A percentile compares a stretch with the other conserved stretches of the same genome.
These are phyloP conservation scores for Tipula unca DNA, from an alignment of 2,888 invertebrate species.

Conservation along the genomic window DNA sequence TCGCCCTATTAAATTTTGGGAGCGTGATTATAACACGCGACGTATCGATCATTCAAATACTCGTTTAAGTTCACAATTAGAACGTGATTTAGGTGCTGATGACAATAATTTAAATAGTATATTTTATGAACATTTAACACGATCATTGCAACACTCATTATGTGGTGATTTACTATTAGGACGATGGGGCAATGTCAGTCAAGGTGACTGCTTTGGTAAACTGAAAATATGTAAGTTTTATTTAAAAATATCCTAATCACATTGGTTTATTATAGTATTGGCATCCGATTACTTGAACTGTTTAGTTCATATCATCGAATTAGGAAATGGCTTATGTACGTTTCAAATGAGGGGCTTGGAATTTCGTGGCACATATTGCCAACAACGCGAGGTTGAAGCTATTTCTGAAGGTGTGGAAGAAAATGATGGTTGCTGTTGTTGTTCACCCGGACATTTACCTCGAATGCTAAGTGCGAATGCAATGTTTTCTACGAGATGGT, in stretches of 20 bases:
- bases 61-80: constrained; percentile 86
- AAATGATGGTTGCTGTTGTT: constrained; percentile 91
- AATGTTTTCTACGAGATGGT: constrained; percentile 95
- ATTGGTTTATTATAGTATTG: constrained; percentile 54
- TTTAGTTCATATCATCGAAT: constrained; percentile 92
- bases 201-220: constrained; percentile 87
- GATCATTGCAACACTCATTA: constrained; percentile 90
- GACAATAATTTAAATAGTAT: constrained; percentile 98
- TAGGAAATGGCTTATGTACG: constrained; percentile 96
- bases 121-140: constrained; percentile 96
- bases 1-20: constrained; percentile 99
- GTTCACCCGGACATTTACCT: constrained; percentile 80
- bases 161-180: constrained; percentile 89
- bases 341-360: constrained; percentile 97
- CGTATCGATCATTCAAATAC: constrained; percentile 97
- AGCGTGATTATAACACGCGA: constrained; percentile 94
- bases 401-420: constrained; percentile 96
- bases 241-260: neutral
- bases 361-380: constrained; percentile 98
- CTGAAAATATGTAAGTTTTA: constrained; percentile 20
- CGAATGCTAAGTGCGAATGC: constrained; percentile 90
- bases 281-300: constrained; percentile 98
- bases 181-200: constrained; percentile 92
- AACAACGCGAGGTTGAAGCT: constrained; percentile 97
- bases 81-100: constrained; percentile 85